Evolutionary conservation across 2,888 invertebrate genomes (phyloP), one percentile per base, ranked within the genome.

Genomic region (Amphipoea oculea): DNA sequence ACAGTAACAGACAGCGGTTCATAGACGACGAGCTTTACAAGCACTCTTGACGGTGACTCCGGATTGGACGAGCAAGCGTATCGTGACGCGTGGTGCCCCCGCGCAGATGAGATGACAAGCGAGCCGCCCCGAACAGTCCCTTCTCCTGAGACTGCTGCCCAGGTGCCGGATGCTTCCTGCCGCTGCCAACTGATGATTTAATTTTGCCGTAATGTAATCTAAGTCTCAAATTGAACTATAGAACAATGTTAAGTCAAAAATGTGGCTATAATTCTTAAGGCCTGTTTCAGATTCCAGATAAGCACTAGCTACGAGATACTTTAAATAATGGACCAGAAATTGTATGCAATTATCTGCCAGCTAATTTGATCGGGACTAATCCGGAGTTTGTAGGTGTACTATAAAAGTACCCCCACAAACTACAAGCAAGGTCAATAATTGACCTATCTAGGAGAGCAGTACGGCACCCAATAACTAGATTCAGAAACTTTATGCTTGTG

Each of bases 31-130:
- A 98, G 95, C 84, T 97, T 97, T 67, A 98, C 97, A 83, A 98
- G 97, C 63, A 98, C 97, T 78, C 98, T 96, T 81, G 98, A 97
- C 72, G 98, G 97, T 65, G 98, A 97, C 72, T 98, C 97, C 86
- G 98, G 98, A 81, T 97, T 98, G 14, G 98, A 97, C n/a, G 98
- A 97, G 92, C 98, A 98, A 60, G 98, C 97, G 94, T 98, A 98
- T 86, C 97, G 95, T 0, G 98, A 98, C 1, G 97, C 97, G 90
- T 98, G 98, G 84, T 97, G 97, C 3, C 97, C 95, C 76, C 97
- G 97, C 63, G 97, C 97, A 75, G 97, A 97, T 23, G 97, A 96
- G 74, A 98, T 86, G 12, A 97, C 90, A 3, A 97, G 91, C 0
- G 96, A 93, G 0, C 95, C 95, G 0, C 94, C 94, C 0, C 95